Evolutionary conservation across 1,140 invertebrate genomes (phyloP).

Genomic region (Hylaeus volcanicus): DNA sequence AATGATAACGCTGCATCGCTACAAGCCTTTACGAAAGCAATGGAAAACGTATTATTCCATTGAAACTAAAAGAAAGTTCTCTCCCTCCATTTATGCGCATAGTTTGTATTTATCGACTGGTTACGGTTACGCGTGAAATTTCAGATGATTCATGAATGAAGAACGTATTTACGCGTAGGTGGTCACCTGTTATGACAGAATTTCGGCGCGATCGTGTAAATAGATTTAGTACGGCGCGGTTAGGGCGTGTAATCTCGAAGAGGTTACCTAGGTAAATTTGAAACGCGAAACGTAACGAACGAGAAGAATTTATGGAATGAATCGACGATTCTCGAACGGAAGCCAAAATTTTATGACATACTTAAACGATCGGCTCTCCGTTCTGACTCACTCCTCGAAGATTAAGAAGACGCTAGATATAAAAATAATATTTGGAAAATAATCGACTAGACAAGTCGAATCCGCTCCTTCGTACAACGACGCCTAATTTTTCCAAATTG

Average conservation of each 20-base stretch:
- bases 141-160: not conserved
- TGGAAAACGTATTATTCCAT: no score
- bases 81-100: no score
- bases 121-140: not conserved
- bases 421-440: no score
- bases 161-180: not conserved
- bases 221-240: constrained; percentile 52
- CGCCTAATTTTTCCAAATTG: not conserved
- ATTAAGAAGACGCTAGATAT: no score
- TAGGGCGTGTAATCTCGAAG: constrained; percentile 59
- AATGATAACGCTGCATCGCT: not conserved
- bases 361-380: no score
- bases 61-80: no score
- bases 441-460: no score
- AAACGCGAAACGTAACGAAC: constrained; percentile 17
- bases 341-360: no score
- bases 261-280: constrained; percentile 54
- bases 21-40: no score
- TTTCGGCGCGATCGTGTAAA: constrained; percentile 61
- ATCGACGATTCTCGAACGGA: not conserved
- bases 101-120: not conserved
- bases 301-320: not conserved
- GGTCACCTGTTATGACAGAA: not conserved
- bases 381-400: no score
- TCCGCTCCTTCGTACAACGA: no score